phyloP scores from a whole-genome alignment of 2,888 invertebrate genomes.

The Abrostola triplasia region DNA sequence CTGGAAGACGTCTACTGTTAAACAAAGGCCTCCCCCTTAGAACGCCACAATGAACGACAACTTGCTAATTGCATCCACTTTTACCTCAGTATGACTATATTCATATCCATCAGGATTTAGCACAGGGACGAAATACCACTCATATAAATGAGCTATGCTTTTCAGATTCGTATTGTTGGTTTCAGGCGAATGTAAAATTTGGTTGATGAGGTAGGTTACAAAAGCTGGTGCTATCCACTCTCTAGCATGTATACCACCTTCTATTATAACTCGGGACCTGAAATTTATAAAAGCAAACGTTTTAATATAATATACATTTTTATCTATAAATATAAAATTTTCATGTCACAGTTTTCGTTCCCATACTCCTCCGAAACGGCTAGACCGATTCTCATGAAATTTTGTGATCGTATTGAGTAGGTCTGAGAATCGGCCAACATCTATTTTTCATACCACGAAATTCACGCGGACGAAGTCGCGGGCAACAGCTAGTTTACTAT shows the following conservation, averaged over 20 bases:
- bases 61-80: background rate
- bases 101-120: constrained; percentile 64
- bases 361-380: no score
- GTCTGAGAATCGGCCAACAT: no score
- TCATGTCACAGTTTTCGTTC: no score
- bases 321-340: no score
- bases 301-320: background rate
- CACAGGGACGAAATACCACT: constrained; percentile 53
- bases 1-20: no score
- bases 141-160: constrained; percentile 32
- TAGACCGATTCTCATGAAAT: no score
- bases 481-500: no score
- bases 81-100: constrained; percentile 33
- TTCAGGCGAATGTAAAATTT: constrained; percentile 74
- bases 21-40: no score
- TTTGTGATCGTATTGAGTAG: no score
- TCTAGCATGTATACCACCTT: constrained; percentile 91
- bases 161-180: constrained; percentile 8
- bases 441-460: no score
- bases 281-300: background rate
- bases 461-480: no score
- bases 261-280: constrained; percentile 79
- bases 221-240: constrained; percentile 91
- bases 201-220: constrained; percentile 87
- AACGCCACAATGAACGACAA: no score